Evolutionary conservation across 2,113 vertebrate genomes (phyloP), one percentile per base, ranked within the genome.

Genomic region (Phalacrocorax brasilianus): DNA sequence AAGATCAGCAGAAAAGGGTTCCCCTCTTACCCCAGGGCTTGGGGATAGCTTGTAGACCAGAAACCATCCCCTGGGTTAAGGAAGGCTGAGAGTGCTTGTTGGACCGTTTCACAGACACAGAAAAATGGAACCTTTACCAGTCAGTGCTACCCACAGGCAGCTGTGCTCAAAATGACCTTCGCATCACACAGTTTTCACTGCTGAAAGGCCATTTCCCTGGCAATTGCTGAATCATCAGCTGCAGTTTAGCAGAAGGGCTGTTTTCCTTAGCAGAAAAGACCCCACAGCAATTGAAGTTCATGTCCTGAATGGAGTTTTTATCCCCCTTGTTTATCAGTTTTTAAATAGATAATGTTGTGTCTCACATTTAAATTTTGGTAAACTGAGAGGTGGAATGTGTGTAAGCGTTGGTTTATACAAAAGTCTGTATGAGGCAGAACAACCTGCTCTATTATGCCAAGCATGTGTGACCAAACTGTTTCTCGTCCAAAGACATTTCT

Each of bases 251-350:
- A 89, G 93, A 96, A 93, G 35, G 85, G 44, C 32, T 87, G 62
- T 91, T 96, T 92, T 96, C 66, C 50, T 72, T 78, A 78, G 70
- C 49, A 73, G 77, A 89, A 96, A 89, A 32, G 27, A 55, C 59
- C 42, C 38, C 0, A 0, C 73, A 74, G 45, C 58, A 95, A 79
- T 93, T 76, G 59, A 89, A 82, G 84, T 94, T 95, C 71, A 21
- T 63, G 81, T 79, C 58, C 89, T 88, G 89, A 96, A 94, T 88
- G 50, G 81, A 82, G 45, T 53, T 95, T 95, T 91, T 95, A 72
- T 95, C 40, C 22, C 21, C 12, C 20, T 71, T 76, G 23, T 81
- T 92, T 74, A 20, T 56, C 49, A 38, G 40, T 56, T 89, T 94
- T 93, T 67, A 87, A 91, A 95, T 80, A 87, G 88, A 79, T 86